These are phyloP conservation scores for Drosophila colorata DNA, from an alignment of 2,888 invertebrate species.

Conservation along the genomic window DNA sequence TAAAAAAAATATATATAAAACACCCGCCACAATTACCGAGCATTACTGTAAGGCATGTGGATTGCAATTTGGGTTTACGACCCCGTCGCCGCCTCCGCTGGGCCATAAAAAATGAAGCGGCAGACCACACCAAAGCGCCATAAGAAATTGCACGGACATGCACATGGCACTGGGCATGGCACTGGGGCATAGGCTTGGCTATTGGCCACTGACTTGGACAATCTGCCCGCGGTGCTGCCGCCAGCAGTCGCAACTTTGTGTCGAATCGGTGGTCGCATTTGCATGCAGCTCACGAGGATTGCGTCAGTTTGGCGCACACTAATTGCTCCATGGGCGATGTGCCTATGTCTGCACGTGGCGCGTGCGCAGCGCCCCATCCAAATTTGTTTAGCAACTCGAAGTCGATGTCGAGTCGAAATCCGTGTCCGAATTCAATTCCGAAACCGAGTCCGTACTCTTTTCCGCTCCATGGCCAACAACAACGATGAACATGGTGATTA, in stretches of 20 bases:
- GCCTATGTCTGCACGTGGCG: constrained; percentile 14
- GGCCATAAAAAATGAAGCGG: constrained; percentile 35
- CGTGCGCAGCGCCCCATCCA: constrained; percentile 39
- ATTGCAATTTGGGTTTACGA: constrained; percentile 73
- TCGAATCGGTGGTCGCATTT: constrained; percentile 24
- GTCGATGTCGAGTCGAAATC: background rate
- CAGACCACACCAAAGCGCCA: constrained; percentile 13
- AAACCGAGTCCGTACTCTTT: background rate
- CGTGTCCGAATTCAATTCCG: background rate
- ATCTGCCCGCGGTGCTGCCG: background rate
- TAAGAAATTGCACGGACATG: constrained; percentile 4
- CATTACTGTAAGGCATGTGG: constrained; percentile 55
- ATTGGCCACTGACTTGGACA: background rate
- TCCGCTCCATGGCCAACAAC: constrained; percentile 2
- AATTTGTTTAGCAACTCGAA: constrained; percentile 5
- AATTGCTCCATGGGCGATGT: constrained; percentile 12
- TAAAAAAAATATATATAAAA: constrained; percentile 9
- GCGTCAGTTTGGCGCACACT: constrained; percentile 11
- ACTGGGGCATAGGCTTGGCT: background rate
- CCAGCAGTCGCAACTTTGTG: background rate
- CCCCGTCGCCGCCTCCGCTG: constrained; percentile 34
- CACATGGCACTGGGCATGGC: background rate
- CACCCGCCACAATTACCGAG: constrained; percentile 61
- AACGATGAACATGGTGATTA: constrained; percentile 21
- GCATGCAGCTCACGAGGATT: constrained; percentile 23